Percentiles rank a stretch among this genome's conserved stretches.
These are phyloP conservation scores for Drosophila nr. fundita DNA, from an alignment of 2,888 invertebrate species.

Conservation along the genomic window DNA sequence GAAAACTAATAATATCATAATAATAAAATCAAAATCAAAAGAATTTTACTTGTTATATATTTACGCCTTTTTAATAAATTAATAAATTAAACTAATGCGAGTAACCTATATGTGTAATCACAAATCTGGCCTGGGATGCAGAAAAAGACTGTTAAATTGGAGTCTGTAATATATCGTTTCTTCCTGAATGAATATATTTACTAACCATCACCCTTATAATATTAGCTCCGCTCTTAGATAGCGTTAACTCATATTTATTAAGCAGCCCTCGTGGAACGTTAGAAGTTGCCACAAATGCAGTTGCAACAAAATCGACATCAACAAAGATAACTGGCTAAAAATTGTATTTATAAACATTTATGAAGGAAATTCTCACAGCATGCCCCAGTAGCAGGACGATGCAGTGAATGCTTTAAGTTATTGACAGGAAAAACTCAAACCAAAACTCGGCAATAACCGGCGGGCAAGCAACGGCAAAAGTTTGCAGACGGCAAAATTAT, in stretches of 20 bases:
- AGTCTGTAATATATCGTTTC: neutral
- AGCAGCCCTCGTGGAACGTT: slow-evolving; percentile 25
- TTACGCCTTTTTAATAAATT: no score
- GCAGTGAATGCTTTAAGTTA: slow-evolving; percentile 68
- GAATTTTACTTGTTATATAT: neutral
- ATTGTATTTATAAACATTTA: slow-evolving; percentile 77
- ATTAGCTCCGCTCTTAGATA: neutral
- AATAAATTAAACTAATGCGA: neutral
- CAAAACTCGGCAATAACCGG: slow-evolving; percentile 39
- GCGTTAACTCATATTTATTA: neutral
- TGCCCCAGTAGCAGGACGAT: slow-evolving; percentile 16
- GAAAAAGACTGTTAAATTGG: neutral
- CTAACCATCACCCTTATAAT: no score
- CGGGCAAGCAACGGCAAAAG: slow-evolving; percentile 51
- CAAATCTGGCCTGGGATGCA: neutral
- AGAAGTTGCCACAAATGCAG: slow-evolving; percentile 43
- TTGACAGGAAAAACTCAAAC: slow-evolving; percentile 70
- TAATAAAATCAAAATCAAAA: neutral
- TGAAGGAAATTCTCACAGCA: slow-evolving; percentile 59
- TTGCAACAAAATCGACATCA: slow-evolving; percentile 35
- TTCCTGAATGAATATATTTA: neutral
- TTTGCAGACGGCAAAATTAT: slow-evolving; percentile 68
- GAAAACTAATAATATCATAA: neutral
- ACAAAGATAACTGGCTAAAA: slow-evolving; percentile 63
- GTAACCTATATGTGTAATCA: neutral